Conservation (phyloP, 2,797 vertebrate species). For the Poeciliopsis gracilis region DNA sequence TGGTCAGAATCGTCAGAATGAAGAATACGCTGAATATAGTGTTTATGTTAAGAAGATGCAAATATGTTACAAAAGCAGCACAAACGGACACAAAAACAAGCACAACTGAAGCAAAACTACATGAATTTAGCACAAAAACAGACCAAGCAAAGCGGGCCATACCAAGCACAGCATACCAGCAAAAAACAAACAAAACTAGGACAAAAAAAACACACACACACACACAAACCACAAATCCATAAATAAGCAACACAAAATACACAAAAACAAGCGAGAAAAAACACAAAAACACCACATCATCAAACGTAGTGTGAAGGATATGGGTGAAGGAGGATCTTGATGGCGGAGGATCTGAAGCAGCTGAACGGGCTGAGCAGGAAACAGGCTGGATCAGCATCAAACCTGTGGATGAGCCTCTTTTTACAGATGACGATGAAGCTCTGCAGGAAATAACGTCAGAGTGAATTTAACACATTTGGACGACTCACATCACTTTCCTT, state of each 20-base stretch:
- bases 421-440: conserved; percentile 90
- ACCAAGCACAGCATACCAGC: too few species aligned
- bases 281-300: too few species aligned
- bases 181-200: too few species aligned
- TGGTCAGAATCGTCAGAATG: conserved; percentile 89
- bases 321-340: conserved; percentile 90
- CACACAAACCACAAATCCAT: too few species aligned
- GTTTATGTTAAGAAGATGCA: background rate
- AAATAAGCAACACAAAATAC: too few species aligned
- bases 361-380: conserved; percentile 87
- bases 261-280: too few species aligned
- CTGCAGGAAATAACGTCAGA: conserved; percentile 68
- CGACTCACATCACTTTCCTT: background rate
- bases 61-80: background rate
- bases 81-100: background rate
- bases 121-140: too few species aligned
- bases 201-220: too few species aligned
- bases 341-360: conserved; percentile 80
- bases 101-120: too few species aligned
- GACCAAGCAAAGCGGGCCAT: too few species aligned
- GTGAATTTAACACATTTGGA: background rate
- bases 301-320: too few species aligned
- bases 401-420: conserved; percentile 89
- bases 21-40: conserved; percentile 89
- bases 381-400: conserved; percentile 85